Base-by-base conservation (phyloP, 2,797 vertebrate genomes). In the Graptemys geographica region DNA sequence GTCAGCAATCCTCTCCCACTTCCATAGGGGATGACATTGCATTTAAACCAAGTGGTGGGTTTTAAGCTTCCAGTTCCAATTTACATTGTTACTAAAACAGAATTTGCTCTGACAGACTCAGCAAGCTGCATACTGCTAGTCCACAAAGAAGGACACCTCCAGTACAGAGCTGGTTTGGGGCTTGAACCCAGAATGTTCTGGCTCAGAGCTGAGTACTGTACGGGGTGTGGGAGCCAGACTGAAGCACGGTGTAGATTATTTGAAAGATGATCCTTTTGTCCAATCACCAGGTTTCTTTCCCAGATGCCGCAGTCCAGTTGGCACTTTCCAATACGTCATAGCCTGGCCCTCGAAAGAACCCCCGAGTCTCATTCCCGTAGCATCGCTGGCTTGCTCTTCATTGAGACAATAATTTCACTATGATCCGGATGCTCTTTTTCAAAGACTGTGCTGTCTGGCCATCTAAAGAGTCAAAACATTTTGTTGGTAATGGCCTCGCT, bases 191-290 rank as follows among this genome's bases (percentile, higher is more conserved):
- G 31, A 37, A 59, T 82, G 83, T 90, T 55, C n/a, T 59, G 59
- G 12, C 12, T 90, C 51, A 59, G 86, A 79, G 37, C 15, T 8
- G 90, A 52, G 0, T 16, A 2, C 15, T 49, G 27, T 31, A 28
- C 44, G 91, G 93, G 97, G 93, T 94, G 90, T 76, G 3, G 37
- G 83, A 93, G 81, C 89, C 53, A 56, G 93, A 96, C 95, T 81
- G 87, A 90, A 49, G 72, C 72, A 8, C 81, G 90, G 90, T 95
- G 95, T 90, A 95, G 88, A 84, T 94, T 85, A 92, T 89, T 89
- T 91, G 87, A 95, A 76, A 90, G 95, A 93, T 89, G 81, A 84
- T 49, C 86, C 92, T 96, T 90, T 81, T 65, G 19, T 90, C 83
- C 41, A 59, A 25, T 52, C 49, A 1, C 55, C 6, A 12, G 41